Base-by-base conservation (phyloP, 2,888 invertebrate genomes). In the Drosophila dives region DNA sequence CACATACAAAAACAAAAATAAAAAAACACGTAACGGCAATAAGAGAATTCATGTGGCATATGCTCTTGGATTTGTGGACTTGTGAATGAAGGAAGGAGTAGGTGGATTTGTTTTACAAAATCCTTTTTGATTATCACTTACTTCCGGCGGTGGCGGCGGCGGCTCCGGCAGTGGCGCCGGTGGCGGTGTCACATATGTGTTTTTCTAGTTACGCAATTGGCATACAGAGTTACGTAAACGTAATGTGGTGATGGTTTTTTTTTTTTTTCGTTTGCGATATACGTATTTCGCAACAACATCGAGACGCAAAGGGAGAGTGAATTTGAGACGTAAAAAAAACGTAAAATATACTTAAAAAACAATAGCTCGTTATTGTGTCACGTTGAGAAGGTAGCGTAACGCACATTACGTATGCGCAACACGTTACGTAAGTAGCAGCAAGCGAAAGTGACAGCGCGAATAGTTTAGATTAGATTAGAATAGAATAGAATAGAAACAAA, bases 121-220 rank as follows among this genome's bases (percentile, higher is more conserved):
- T 56, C 60, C 26, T 50, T 53, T 64, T 64, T 59, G 38, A n/a
- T 76, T 80, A 71, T 67, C 80, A 85, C 85, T 85, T 85, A 85
- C 85, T 85, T 85, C 85, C 85, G 85, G 85, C 81, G 87, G 87
- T 80, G 84, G 84, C 72, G 85, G 85, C 72, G 85, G 87, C 80
- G 85, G 85, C 75, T 70, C 76, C 69, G 85, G 87, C 72, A 61
- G 62, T 72, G 85, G 85, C 78, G 85, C 85, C 85, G 74, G 69
- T 74, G 85, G 85, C 78, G 87, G 85, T 67, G 87, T 85, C 78
- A 85, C 85, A 81, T 85, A 85, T 85, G 85, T 85, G 74, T 85
- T 85, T 85, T 85, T 85, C 85, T 85, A 82, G 76, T 84, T 85
- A 79, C 79, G 79, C 69, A 77, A 77, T 75, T 66, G 55, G 42